Evolutionary conservation across 2,888 invertebrate genomes (phyloP).

Genomic region (Emmelina monodactyla): DNA sequence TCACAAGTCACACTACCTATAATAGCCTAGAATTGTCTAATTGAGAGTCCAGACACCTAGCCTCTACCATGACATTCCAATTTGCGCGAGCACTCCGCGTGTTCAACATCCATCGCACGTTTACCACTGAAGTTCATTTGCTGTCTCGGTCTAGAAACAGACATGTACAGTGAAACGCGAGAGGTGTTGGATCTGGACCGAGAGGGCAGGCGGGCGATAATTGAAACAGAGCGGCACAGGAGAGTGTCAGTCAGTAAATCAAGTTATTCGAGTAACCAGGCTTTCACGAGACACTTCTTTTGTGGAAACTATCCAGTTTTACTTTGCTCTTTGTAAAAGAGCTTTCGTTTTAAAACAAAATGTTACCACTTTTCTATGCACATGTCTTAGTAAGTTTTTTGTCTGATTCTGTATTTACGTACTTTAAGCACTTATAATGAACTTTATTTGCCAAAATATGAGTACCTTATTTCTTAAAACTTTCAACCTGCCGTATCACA

Average conservation of each 20-base stretch:
- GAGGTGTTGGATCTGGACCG: slow-evolving; percentile 1
- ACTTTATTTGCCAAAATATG: too few species aligned
- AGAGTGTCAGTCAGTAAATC: slow-evolving; percentile 1
- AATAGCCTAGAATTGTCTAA: slow-evolving; percentile 23
- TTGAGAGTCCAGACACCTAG: slow-evolving; percentile 24
- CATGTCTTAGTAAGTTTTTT: too few species aligned
- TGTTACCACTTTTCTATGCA: too few species aligned
- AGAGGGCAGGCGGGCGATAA: slow-evolving; percentile 11
- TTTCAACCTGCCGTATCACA: too few species aligned
- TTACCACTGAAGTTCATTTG: not conserved
- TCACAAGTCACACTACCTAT: not conserved
- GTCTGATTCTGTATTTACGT: too few species aligned
- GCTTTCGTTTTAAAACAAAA: too few species aligned
- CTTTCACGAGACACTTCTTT: too few species aligned
- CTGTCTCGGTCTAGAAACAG: not conserved
- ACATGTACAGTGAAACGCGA: not conserved
- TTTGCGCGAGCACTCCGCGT: not conserved
- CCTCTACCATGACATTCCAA: slow-evolving; percentile 3
- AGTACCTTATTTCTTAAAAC: too few species aligned
- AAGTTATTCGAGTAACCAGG: too few species aligned
- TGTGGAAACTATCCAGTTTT: too few species aligned
- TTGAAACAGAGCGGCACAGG: slow-evolving; percentile 20
- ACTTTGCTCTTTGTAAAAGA: too few species aligned
- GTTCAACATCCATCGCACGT: not conserved
- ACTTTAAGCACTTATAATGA: too few species aligned